Evolutionary conservation across 37 sponge, comb jelly and placozoan species (phyloP), one percentile per base, ranked within the genome.

Genomic region (Eunapius fragilis): DNA sequence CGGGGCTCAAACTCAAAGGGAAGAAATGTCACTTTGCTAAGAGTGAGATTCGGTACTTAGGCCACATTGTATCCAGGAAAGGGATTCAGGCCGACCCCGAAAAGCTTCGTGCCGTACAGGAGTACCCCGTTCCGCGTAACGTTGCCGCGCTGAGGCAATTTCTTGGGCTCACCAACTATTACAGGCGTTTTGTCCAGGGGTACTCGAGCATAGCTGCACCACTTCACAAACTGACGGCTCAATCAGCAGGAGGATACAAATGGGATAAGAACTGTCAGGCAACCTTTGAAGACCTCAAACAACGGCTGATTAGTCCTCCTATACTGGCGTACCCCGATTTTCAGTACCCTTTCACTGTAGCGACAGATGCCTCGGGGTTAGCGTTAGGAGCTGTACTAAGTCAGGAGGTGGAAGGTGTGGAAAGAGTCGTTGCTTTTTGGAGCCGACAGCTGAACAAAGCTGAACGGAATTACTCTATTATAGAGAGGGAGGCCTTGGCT

Each of bases 301-400:
- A 80, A 25, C n/a, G 22, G 7, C 70, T 87, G 41, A 48, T 35
- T 14, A 74, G 33, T 31, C 69, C 88, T 22, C 80, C 72, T 2
- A 78, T 86, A 50, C 50, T 86, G 31, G 75, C 69, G 6, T 80
- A 73, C 41, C 88, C 88, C 2, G 23, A 81, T 22, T 87, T 87
- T 48, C 30, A 70, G 23, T 10, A 24, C 37, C 41, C 27, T 7
- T 81, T 87, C 31, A 32, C 68, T 2, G 10, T 79, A 24, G n/a
- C 70, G 24, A 81, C 88, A 31, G 82, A 87, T 74, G 88, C 82
- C 13, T 87, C 76, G 3, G 87, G 67, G 25, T n/a, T 49, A 36
- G 88, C 74, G 0, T 33, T 87, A 35, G 82, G 88, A 58, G 88
- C 70, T 67, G 88, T 81, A 19, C 38, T 87, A n/a, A 80, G 81